Percentiles rank a stretch among this genome's conserved stretches.
Conservation (phyloP, 2,113 vertebrate species). For the Verasper variegatus region DNA sequence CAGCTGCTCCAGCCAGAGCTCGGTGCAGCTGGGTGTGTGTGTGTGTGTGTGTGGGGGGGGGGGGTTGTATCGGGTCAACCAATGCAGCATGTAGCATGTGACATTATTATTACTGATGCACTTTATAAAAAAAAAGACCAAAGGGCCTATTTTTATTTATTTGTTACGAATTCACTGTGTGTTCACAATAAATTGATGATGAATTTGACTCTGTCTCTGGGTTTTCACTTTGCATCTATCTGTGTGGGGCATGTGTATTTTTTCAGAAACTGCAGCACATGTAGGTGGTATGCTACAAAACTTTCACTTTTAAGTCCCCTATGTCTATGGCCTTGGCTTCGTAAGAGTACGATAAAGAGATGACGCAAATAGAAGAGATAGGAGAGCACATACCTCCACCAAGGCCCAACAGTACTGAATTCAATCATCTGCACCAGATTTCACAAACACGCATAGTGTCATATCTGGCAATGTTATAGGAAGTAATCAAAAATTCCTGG, state of each 20-base stretch:
- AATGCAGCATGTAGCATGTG: slow-evolving; percentile 58
- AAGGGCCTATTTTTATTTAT: slow-evolving; percentile 75
- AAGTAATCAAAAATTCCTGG: no score
- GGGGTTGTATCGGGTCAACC: slow-evolving; percentile 12
- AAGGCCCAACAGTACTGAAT: no score
- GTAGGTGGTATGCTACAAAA: no score
- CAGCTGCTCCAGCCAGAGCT: slow-evolving; percentile 46
- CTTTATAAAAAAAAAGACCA: slow-evolving; percentile 73
- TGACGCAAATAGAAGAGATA: slow-evolving; percentile 24
- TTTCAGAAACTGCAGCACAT: no score
- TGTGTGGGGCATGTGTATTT: background rate
- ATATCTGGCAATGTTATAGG: no score
- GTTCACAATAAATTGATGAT: slow-evolving; percentile 72
- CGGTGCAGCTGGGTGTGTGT: slow-evolving; percentile 12
- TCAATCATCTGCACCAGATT: no score
- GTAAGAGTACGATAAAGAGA: background rate
- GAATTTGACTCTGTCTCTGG: slow-evolving; percentile 24
- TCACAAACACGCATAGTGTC: no score
- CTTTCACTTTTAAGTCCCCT: background rate
- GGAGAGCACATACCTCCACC: no score
- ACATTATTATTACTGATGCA: slow-evolving; percentile 69
- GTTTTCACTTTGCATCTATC: background rate
- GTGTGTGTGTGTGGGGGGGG: background rate
- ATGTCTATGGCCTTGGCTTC: background rate
- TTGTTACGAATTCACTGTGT: slow-evolving; percentile 47